Evolutionary conservation across 2,113 vertebrate species (phyloP).

Genomic region (Mus spicilegus): DNA sequence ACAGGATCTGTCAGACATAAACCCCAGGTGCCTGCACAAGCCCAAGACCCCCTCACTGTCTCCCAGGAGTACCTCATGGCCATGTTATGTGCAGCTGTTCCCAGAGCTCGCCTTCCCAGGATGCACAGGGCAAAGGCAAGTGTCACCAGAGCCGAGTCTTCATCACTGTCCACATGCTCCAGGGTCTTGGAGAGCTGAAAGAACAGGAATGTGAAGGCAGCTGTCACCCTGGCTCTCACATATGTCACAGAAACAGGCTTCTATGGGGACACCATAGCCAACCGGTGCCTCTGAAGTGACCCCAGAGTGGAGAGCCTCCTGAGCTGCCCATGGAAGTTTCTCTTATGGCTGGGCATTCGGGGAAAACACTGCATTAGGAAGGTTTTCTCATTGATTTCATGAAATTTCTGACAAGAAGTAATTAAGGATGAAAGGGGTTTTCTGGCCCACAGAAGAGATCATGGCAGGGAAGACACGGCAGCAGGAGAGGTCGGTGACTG

Average conservation of each 20-base stretch:
- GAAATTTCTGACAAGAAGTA: background rate
- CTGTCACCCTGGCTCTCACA: background rate
- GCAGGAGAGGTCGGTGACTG: background rate
- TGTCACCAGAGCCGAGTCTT: slow-evolving; percentile 96
- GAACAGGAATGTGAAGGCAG: background rate
- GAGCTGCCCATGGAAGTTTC: background rate
- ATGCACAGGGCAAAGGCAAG: slow-evolving; percentile 96
- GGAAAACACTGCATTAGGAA: too few species aligned
- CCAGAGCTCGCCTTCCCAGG: slow-evolving; percentile 94
- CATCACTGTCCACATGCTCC: slow-evolving; percentile 94
- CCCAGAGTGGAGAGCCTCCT: too few species aligned
- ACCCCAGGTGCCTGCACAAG: background rate
- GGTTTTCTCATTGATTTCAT: background rate
- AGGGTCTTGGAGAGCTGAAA: slow-evolving; percentile 87
- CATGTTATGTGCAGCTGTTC: slow-evolving; percentile 96
- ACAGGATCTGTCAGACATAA: background rate
- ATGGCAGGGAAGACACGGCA: background rate
- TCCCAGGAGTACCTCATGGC: slow-evolving; percentile 93
- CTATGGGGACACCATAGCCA: fast-evolving
- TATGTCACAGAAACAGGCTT: fast-evolving
- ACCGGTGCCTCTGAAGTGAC: background rate
- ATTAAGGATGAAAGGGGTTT: background rate
- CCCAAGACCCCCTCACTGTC: background rate
- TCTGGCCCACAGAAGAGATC: background rate
- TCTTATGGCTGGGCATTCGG: background rate